A percentile compares a stretch with the other conserved stretches of the same genome.
Evolutionary conservation across 2,113 vertebrate genomes (phyloP).

Genomic region (Capra hircus): DNA sequence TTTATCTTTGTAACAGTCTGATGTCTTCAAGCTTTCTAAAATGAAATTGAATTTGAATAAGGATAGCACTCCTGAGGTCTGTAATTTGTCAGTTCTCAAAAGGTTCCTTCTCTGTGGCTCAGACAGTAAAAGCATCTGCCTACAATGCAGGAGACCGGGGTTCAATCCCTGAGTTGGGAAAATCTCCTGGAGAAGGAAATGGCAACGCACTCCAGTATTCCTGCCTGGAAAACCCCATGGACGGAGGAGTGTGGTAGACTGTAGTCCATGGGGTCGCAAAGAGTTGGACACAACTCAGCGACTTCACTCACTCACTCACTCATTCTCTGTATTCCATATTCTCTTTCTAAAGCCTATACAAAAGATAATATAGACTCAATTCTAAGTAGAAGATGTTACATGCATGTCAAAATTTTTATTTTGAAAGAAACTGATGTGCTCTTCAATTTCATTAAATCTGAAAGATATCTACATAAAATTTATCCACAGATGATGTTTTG

Average conservation of each 20-base stretch:
- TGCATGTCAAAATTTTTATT: constrained; percentile 61
- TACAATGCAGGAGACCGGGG: neutral
- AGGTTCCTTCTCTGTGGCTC: constrained; percentile 47
- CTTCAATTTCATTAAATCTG: constrained; percentile 1
- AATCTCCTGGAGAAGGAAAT: neutral
- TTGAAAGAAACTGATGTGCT: constrained; percentile 19
- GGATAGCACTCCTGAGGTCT: constrained; percentile 67
- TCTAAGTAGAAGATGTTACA: constrained; percentile 41
- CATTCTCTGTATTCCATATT: neutral
- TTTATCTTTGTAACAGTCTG: constrained; percentile 65
- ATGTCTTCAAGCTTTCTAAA: constrained; percentile 72
- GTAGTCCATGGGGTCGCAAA: neutral
- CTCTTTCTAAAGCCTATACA: constrained; percentile 51
- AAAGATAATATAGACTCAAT: constrained; percentile 45
- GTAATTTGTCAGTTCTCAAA: constrained; percentile 61
- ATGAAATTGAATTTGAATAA: constrained; percentile 78
- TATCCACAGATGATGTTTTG: constrained; percentile 23
- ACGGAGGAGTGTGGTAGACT: neutral
- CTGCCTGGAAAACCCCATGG: neutral
- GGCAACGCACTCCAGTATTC: neutral
- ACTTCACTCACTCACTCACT: neutral
- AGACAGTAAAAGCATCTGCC: neutral
- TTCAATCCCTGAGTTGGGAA: neutral
- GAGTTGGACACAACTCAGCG: neutral
- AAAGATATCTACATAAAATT: neutral